Percentiles rank a stretch among this genome's conserved stretches.
Conservation (phyloP, 2,888 invertebrate genomes). For the Latheticus oryzae region DNA sequence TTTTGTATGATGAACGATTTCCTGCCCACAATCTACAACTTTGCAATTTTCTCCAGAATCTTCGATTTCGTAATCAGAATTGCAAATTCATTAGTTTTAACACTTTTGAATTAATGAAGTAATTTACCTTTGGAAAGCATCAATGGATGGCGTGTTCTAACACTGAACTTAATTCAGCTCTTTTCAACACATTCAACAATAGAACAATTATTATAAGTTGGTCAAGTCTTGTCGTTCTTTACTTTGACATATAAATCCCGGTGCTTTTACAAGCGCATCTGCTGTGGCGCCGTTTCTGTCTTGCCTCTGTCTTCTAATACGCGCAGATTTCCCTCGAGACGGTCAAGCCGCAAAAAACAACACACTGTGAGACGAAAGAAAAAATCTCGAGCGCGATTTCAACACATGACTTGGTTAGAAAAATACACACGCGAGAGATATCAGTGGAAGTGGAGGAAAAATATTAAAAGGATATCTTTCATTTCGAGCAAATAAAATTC, state of each 20-base stretch:
- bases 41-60: constrained; percentile 40
- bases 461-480: too few species aligned
- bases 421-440: constrained; percentile 38
- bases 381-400: constrained; percentile 54
- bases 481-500: too few species aligned
- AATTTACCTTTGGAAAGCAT: neutral
- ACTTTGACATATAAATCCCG: constrained; percentile 48
- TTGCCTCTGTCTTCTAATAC: constrained; percentile 56
- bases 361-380: too few species aligned
- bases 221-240: constrained; percentile 42
- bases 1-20: constrained; percentile 49
- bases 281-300: constrained; percentile 53
- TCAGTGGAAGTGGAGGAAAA: too few species aligned
- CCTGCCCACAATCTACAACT: constrained; percentile 35
- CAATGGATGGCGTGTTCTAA: too few species aligned
- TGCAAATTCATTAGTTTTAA: constrained; percentile 43
- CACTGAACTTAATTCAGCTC: neutral
- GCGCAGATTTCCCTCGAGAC: constrained; percentile 59
- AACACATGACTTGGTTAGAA: constrained; percentile 50
- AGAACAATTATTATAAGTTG: too few species aligned
- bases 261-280: constrained; percentile 55
- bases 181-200: neutral
- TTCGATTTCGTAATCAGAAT: constrained; percentile 37
- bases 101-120: too few species aligned
- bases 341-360: constrained; percentile 55